Evolutionary conservation across 2,113 vertebrate genomes (phyloP).

Genomic region (Anhinga anhinga): DNA sequence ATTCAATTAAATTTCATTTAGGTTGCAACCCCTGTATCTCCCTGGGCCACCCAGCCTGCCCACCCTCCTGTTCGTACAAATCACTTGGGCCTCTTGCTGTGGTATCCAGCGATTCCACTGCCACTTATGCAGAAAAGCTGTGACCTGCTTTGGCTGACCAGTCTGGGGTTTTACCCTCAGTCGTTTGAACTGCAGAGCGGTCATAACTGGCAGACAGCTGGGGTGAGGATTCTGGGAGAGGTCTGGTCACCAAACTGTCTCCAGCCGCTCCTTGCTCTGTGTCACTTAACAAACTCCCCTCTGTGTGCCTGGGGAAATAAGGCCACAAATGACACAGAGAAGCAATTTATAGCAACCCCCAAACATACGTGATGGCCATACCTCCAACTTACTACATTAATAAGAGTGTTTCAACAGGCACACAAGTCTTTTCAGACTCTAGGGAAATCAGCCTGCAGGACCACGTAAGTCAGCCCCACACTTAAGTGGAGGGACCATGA

Average conservation of each 20-base stretch:
- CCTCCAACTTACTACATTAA: background rate
- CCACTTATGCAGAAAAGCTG: background rate
- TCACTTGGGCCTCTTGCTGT: background rate
- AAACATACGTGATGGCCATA: rapidly evolving
- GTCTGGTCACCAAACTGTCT: background rate
- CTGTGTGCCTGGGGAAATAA: background rate
- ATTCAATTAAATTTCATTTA: background rate
- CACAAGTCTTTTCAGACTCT: background rate
- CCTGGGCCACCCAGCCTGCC: background rate
- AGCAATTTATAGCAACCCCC: background rate
- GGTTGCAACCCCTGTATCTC: background rate
- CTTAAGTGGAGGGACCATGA: background rate
- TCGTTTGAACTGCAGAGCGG: background rate
- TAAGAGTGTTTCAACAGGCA: background rate
- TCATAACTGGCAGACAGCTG: background rate
- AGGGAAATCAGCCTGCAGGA: background rate
- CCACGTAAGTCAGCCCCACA: rapidly evolving
- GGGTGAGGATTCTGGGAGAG: background rate
- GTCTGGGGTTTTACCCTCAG: background rate
- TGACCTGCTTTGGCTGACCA: background rate
- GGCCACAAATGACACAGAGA: background rate
- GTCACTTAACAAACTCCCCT: background rate
- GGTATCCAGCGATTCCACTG: background rate
- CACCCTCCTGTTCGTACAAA: background rate
- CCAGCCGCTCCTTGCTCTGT: background rate